Percentiles rank a stretch among this genome's conserved stretches.
These are phyloP conservation scores for Ylistrum balloti DNA, from an alignment of 1,140 invertebrate species.

Conservation along the genomic window DNA sequence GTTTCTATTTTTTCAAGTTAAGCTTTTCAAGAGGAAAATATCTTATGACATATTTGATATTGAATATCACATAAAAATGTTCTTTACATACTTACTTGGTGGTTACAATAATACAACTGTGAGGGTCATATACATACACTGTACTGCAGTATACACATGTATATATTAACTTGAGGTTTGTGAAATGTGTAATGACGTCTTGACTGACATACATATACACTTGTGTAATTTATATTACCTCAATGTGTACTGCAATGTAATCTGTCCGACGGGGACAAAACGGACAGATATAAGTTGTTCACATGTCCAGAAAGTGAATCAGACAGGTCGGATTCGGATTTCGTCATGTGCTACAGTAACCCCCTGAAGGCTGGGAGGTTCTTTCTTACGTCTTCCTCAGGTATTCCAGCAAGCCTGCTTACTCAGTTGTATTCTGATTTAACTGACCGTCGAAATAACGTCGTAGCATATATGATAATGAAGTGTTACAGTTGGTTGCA, in stretches of 20 bases:
- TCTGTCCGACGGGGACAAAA: not conserved
- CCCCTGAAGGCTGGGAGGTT: not conserved
- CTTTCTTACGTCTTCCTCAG: not conserved
- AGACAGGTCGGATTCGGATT: not conserved
- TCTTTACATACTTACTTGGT: conserved; percentile 4
- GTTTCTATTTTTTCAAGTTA: no score
- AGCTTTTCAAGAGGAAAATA: no score
- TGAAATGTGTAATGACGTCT: not conserved
- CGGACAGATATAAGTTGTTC: not conserved
- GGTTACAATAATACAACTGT: not conserved
- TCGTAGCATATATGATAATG: not conserved
- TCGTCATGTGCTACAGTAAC: not conserved
- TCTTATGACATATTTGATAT: no score
- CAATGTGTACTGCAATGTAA: not conserved
- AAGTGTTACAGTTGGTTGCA: conserved; percentile 32
- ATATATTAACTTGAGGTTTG: not conserved
- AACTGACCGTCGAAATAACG: not conserved
- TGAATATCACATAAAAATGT: no score
- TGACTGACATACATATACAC: not conserved
- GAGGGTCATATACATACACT: not conserved
- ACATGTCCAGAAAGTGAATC: conserved; percentile 28
- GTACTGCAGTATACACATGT: not conserved
- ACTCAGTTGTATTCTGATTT: not conserved
- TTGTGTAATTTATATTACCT: not conserved
- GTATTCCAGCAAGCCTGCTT: not conserved